Evolutionary conservation across 1,140 invertebrate genomes (phyloP), one percentile per base, ranked within the genome.

Genomic region (Batillaria attramentaria): DNA sequence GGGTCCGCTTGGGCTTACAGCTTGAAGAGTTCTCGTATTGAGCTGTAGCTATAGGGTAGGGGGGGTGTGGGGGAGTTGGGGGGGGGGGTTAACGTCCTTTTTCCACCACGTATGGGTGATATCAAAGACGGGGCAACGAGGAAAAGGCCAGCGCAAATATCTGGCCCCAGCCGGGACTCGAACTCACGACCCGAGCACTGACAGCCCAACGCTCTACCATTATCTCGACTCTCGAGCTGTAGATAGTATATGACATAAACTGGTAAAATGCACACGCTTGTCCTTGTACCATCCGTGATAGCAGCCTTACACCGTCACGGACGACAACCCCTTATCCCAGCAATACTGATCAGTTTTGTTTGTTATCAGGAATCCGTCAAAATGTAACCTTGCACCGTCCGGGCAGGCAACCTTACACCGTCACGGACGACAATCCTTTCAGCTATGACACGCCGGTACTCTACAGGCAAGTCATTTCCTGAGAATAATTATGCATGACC

Each of bases 291-390:
- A 35, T 5, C 5, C 62, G 33, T 28, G 62, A 33, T 18, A 1
- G 5, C 28, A 28, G 5, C 6, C 31, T 8, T 28, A 66, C 10
- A 8, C 37, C 62, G 18, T 66, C 31, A 16, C 62, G 6, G 62
- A 66, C 31, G 62, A 66, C 31, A 66, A 66, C 31, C 57, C 62
- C 3, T 66, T 33, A n/a, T n/a, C n/a, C 16, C 16, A 16, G n/a
- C 16, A 57, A 16, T 57, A 57, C 16, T 57, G 16, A 57, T 18
- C n/a, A n/a, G n/a, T 50, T 8, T 50, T 50, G 24, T 24, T 50
- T 50, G 10, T 50, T 60, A 31, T 60, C 62, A 66, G 62, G 62
- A 4, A 66, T 66, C 62, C 62, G 62, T 66, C 62, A 66, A 35
- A 66, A 66, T 35, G 5, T 66, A 10, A 66, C 62, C 62, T 66